Base-by-base conservation (phyloP, 2,113 vertebrate species). In the Paramormyrops kingsleyae region DNA sequence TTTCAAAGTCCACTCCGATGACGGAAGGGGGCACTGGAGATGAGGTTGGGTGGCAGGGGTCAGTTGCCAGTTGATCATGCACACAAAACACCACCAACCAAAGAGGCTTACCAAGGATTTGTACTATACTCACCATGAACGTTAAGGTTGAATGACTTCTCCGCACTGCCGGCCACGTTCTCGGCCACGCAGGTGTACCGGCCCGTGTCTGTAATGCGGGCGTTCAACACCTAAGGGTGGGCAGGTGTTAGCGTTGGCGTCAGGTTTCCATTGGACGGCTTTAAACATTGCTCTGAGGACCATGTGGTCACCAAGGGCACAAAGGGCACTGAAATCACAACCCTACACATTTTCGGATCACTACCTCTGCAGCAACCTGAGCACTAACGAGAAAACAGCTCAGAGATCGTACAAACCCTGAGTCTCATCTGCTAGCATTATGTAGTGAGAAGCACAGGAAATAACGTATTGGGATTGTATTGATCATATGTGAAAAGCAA, bases 111-210 rank as follows among this genome's bases (percentile, higher is more conserved):
- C 47, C 5, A 8, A 31, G 56, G 9, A 12, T 12, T 53, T 9
- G n/a, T 10, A 24, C 5, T 17, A 10, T 2, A 91, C 97, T 97
- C 93, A 99, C 99, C 95, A 0, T 99, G 97, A 91, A 99, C 96
- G 53, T 99, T 97, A 66, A 99, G 95, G 92, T 99, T 97, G 91
- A 99, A 99, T 49, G 95, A 95, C 90, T 99, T 99, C 90, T 98
- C 98, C 90, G 97, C 95, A 89, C 95, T 98, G 91, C 99, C 99
- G 21, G 98, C 99, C 85, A 94, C 88, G 66, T 99, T 99, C 92
- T 97, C 96, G 74, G 97, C 97, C 86, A 97, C 52, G 90, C 98
- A 99, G 91, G 96, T 83, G 0, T 98, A 99, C 10, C 97, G 97
- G 0, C 98, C 98, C 0, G 97, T 98, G 90, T 99, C 97, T 80